Base-by-base conservation (phyloP, 2,113 vertebrate species). In the Larimichthys polyactis region DNA sequence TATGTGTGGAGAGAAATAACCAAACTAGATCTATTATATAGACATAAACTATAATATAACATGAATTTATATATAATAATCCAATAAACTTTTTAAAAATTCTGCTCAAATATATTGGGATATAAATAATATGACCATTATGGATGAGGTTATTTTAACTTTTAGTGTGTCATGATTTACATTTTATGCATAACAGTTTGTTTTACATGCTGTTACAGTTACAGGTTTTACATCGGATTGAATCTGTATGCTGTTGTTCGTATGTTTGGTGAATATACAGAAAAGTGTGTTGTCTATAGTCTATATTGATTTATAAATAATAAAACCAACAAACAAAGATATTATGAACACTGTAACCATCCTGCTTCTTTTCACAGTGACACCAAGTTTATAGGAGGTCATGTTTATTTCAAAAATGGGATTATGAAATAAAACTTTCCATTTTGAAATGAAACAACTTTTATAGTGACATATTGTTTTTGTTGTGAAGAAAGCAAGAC, bases 1-100 rank as follows among this genome's bases (percentile, higher is more conserved):
- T 99, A 94, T 94, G 96, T 91, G 40, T 22, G 10, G 6, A 71
- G 32, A 11, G 55, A 60, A 67, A 51, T 73, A 29, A 52, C 17
- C 17, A 49, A 68, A 69, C 16, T 15, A 36, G 0, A 62, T 17
- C 1, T 20, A 40, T 19, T 64, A 27, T 27, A 27, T 27, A 59
- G 55, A 58, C 55, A 32, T 5, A 32, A 32, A 32, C 24, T 7
- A 29, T 29, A 59, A 7, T 59, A 4, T 32, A 36, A 2, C 9
- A 62, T 29, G 9, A 29, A 59, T 7, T 10, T 44, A 27, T 58
- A 11, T 24, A 24, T 5, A 29, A 59, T 17, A 16, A 29, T 27
- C 4, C 11, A 27, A 27, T 20, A 15, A 2, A 2, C 29, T 29
- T 29, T 16, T 6, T 24, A 24, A 3, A 58, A 59, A 24, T 4